Conservation (phyloP, 2,113 vertebrate genomes). For the Pseudorectes ferrugineus region DNA sequence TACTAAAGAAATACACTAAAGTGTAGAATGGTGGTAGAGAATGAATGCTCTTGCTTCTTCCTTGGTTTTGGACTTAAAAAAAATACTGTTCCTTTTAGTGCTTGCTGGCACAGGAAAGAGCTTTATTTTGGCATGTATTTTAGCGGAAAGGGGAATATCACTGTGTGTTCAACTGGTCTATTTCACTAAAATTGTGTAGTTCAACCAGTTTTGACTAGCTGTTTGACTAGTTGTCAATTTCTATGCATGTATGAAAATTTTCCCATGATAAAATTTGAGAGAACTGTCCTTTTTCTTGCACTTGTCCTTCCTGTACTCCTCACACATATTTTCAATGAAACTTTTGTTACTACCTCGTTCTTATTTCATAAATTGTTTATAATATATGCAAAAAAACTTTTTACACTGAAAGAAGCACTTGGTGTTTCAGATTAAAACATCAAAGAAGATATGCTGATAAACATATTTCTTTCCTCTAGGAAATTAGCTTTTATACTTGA, state of each 20-base stretch:
- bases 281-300: background rate
- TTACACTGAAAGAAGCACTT: background rate
- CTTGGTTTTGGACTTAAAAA: background rate
- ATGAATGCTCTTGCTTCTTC: background rate
- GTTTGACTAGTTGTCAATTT: background rate
- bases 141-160: background rate
- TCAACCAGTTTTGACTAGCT: background rate
- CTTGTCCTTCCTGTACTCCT: background rate
- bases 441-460: slow-evolving; percentile 50
- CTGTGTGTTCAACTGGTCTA: background rate
- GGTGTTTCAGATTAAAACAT: slow-evolving; percentile 42
- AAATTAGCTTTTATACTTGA: slow-evolving; percentile 73
- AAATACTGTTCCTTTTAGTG: background rate
- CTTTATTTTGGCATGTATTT: background rate
- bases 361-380: background rate
- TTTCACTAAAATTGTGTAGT: background rate
- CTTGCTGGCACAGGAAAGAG: background rate
- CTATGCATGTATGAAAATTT: background rate
- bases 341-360: background rate
- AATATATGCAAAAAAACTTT: slow-evolving; percentile 17
- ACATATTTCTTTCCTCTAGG: slow-evolving; percentile 46
- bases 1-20: background rate
- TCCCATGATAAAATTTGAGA: background rate
- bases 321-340: background rate
- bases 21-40: background rate